Conservation (phyloP, 2,113 vertebrate species). For the Romanogobio albipinnatus region DNA sequence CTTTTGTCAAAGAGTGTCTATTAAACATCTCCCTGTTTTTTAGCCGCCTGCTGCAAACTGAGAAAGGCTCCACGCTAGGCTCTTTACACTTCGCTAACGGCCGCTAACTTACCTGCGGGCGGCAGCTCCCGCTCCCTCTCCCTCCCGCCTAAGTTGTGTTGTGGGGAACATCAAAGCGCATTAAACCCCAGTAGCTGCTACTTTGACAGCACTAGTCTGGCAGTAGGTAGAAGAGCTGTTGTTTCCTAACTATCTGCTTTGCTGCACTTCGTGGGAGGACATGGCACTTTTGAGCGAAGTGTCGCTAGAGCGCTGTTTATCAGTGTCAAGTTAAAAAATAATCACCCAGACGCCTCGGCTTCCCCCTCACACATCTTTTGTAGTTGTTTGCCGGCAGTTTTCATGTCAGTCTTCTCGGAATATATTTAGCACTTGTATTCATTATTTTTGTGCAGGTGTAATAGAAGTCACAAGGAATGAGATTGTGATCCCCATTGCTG, state of each 20-base stretch:
- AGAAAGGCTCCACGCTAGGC: conserved; percentile 11
- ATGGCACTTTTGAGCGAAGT: conserved; percentile 47
- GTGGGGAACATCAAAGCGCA: conserved; percentile 42
- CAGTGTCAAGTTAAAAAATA: conserved; percentile 50
- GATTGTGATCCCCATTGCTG: conserved; percentile 31
- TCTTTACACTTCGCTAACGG: conserved; percentile 30
- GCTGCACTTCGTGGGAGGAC: conserved; percentile 56
- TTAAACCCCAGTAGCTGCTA: conserved; percentile 49
- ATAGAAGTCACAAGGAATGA: conserved; percentile 39
- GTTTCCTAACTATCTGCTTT: conserved; percentile 52
- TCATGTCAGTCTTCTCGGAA: conserved; percentile 37
- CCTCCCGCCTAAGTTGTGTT: conserved; percentile 7
- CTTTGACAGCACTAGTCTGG: conserved; percentile 48
- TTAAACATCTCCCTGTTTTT: conserved; percentile 18
- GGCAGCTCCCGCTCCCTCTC: conserved; percentile 9
- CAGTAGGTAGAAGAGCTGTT: conserved; percentile 41
- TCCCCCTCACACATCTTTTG: conserved; percentile 39
- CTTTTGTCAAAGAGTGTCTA: not conserved
- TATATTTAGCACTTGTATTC: conserved; percentile 53
- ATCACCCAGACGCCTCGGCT: conserved; percentile 41
- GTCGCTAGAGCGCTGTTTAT: conserved; percentile 48
- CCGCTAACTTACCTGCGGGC: conserved; percentile 51
- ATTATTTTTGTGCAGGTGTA: conserved; percentile 42
- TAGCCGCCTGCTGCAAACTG: conserved; percentile 1
- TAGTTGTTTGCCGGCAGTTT: conserved; percentile 48